Conservation (phyloP, 1,140 invertebrate genomes). For the Neocloeon triangulifer region DNA sequence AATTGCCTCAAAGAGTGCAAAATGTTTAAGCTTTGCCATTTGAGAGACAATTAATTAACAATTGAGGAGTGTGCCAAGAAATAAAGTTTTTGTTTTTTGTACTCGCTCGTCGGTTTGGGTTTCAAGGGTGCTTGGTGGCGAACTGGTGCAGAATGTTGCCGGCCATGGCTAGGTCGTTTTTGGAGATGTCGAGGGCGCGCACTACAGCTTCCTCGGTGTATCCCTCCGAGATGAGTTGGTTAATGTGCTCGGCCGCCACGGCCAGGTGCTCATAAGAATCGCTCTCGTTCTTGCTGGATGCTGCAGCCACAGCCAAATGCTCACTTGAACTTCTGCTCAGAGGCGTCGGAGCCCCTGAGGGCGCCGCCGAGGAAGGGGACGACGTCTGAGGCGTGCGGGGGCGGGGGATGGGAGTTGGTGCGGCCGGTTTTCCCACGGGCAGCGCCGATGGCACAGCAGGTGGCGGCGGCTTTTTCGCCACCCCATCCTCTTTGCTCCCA, state of each 20-base stretch:
- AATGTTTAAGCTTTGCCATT: too few relatives aligned
- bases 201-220: constrained; percentile 77
- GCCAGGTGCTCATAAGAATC: constrained; percentile 66
- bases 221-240: constrained; percentile 63
- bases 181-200: constrained; percentile 67
- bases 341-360: constrained; percentile 16
- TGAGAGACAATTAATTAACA: too few relatives aligned
- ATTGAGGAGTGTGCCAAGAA: too few relatives aligned
- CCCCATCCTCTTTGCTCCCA: too few relatives aligned
- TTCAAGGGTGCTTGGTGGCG: too few relatives aligned
- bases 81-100: too few relatives aligned
- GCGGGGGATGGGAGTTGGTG: too few relatives aligned
- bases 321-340: constrained; percentile 20
- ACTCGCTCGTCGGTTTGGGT: too few relatives aligned
- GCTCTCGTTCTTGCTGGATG: constrained; percentile 11
- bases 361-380: constrained; percentile 7
- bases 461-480: too few relatives aligned
- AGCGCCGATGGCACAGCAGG: too few relatives aligned
- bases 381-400: not conserved
- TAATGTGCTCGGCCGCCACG: constrained; percentile 76
- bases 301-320: constrained; percentile 3
- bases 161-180: constrained; percentile 85
- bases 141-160: constrained; percentile 88
- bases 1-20: too few relatives aligned
- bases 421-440: too few relatives aligned